phyloP scores from a whole-genome alignment of 2,888 invertebrate genomes.

The Sesia bembeciformis region DNA sequence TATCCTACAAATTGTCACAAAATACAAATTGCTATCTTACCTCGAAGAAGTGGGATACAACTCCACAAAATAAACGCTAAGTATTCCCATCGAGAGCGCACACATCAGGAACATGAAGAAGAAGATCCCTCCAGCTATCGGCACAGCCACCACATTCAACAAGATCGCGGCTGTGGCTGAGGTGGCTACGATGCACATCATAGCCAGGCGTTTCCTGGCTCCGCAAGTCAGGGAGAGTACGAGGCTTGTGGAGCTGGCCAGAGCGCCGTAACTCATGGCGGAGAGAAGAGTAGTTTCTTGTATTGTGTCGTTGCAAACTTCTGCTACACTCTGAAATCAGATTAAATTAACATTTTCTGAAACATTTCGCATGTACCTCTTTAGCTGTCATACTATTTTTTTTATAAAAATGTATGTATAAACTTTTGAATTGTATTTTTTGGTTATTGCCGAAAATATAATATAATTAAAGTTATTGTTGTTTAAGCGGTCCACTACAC shows the following conservation, averaged over 20 bases:
- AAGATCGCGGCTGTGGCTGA: slow-evolving; percentile 44
- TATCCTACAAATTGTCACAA: background rate
- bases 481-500: no score
- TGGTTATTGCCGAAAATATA: no score
- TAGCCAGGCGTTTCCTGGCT: slow-evolving; percentile 48
- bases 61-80: slow-evolving; percentile 66
- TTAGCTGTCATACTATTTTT: no score
- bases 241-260: slow-evolving; percentile 51
- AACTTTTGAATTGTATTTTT: no score
- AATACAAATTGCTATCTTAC: slow-evolving; percentile 21
- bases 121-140: slow-evolving; percentile 57
- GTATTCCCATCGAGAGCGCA: slow-evolving; percentile 58
- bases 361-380: no score
- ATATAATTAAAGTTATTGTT: no score
- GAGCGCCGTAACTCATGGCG: slow-evolving; percentile 57
- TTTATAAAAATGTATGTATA: no score
- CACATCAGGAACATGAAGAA: slow-evolving; percentile 61
- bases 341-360: no score
- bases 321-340: slow-evolving; percentile 21
- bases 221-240: slow-evolving; percentile 59
- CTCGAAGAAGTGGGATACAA: slow-evolving; percentile 63
- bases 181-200: slow-evolving; percentile 43
- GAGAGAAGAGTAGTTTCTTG: slow-evolving; percentile 58
- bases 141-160: slow-evolving; percentile 43
- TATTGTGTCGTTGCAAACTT: slow-evolving; percentile 56